Conservation (phyloP, 2,797 vertebrate genomes). For the Dicrostonyx torquatus region DNA sequence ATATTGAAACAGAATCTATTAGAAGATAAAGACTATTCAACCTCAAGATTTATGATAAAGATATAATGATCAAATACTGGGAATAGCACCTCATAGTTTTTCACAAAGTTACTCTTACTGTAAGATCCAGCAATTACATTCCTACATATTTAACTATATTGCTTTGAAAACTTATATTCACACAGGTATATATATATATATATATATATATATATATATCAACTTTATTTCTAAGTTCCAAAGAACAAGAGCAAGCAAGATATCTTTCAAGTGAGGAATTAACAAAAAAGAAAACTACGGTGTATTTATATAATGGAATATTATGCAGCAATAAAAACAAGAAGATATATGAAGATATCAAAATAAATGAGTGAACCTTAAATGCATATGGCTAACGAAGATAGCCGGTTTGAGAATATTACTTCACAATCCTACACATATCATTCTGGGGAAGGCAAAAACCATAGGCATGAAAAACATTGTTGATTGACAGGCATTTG, state of each 20-base stretch:
- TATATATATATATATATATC: background rate
- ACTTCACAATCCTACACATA: background rate
- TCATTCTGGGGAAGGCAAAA: background rate
- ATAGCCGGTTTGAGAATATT: conserved; percentile 11
- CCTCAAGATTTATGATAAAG: background rate
- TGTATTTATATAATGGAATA: background rate
- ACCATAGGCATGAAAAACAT: background rate
- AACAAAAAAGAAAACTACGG: background rate
- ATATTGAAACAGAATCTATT: background rate
- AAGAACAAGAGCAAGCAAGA: background rate
- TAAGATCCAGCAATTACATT: background rate
- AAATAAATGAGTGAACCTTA: background rate
- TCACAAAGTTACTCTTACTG: background rate
- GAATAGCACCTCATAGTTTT: background rate
- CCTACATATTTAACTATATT: background rate
- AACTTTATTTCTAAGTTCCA: conserved; percentile 17
- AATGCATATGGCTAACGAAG: background rate
- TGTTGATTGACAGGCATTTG: background rate
- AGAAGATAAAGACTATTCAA: background rate
- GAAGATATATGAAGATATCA: background rate
- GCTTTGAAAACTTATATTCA: conserved; percentile 36
- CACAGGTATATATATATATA: background rate
- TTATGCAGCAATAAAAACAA: conserved; percentile 2
- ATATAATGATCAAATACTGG: background rate
- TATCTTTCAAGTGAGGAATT: background rate